Conservation (phyloP, 2,888 invertebrate species). For the Norana najaformis region DNA sequence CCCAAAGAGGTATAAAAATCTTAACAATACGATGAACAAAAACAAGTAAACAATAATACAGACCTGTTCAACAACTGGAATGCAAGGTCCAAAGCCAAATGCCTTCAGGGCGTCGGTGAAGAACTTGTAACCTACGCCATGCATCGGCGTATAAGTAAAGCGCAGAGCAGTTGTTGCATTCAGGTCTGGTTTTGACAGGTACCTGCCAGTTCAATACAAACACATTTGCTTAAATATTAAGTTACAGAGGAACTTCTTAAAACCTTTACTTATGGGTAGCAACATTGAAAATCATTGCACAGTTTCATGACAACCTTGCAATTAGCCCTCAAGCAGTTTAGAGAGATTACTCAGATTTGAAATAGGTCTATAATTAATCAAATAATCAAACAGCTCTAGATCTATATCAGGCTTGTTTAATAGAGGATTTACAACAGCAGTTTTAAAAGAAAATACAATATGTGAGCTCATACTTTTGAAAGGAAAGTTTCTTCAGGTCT, state of each 20-base stretch:
- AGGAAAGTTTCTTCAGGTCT: constrained; percentile 38
- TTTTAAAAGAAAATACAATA: not conserved
- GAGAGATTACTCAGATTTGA: too few relatives aligned
- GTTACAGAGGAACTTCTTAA: not conserved
- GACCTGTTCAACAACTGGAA: constrained; percentile 58
- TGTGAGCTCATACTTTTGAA: constrained; percentile 29
- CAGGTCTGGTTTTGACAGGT: constrained; percentile 44
- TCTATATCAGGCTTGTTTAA: too few relatives aligned
- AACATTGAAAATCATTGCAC: not conserved
- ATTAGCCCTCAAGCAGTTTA: too few relatives aligned
- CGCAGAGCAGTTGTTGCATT: constrained; percentile 65
- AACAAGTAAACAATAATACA: not conserved
- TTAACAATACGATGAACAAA: not conserved
- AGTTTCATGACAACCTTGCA: not conserved
- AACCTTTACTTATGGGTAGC: not conserved
- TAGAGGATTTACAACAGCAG: too few relatives aligned
- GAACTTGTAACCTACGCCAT: constrained; percentile 88
- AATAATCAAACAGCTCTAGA: too few relatives aligned
- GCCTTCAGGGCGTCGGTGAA: constrained; percentile 75
- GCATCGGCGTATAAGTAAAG: constrained; percentile 93
- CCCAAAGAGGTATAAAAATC: too few relatives aligned
- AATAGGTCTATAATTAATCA: too few relatives aligned
- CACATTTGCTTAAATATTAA: not conserved
- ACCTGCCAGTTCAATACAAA: not conserved
- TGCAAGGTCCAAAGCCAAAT: constrained; percentile 69